These are phyloP conservation scores for Gymnothorax reevesii DNA, from an alignment of 2,797 vertebrate genomes.

Conservation along the genomic window DNA sequence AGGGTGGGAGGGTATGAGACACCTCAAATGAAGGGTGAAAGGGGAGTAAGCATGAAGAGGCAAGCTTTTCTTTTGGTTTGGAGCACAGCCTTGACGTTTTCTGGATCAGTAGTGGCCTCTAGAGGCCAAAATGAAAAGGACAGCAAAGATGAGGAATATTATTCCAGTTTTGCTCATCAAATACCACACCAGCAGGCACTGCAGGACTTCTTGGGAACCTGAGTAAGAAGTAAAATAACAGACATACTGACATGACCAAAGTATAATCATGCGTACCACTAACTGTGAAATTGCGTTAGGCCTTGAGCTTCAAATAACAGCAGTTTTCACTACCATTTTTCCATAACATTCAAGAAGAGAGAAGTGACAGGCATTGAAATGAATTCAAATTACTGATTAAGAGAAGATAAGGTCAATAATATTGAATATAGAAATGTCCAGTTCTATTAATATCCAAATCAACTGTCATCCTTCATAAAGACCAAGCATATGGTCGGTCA, in stretches of 20 bases:
- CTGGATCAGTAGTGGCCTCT: neutral
- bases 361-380: neutral
- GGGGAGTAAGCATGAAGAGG: too few relatives aligned
- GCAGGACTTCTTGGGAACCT: neutral
- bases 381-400: neutral
- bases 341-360: neutral
- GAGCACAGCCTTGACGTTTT: too few relatives aligned
- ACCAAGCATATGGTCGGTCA: neutral
- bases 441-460: neutral
- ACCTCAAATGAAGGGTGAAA: too few relatives aligned
- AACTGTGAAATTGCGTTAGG: neutral
- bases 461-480: neutral
- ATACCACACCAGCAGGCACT: constrained; percentile 39
- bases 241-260: neutral
- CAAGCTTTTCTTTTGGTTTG: too few relatives aligned
- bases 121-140: neutral
- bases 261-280: too few relatives aligned
- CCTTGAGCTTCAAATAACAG: neutral
- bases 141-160: constrained; percentile 34
- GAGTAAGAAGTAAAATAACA: constrained; percentile 5
- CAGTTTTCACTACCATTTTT: neutral
- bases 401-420: neutral
- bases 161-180: constrained; percentile 43
- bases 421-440: neutral
- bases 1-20: too few relatives aligned